These are phyloP conservation scores for Molanna angustata DNA, from an alignment of 2,888 invertebrate genomes.

Conservation along the genomic window DNA sequence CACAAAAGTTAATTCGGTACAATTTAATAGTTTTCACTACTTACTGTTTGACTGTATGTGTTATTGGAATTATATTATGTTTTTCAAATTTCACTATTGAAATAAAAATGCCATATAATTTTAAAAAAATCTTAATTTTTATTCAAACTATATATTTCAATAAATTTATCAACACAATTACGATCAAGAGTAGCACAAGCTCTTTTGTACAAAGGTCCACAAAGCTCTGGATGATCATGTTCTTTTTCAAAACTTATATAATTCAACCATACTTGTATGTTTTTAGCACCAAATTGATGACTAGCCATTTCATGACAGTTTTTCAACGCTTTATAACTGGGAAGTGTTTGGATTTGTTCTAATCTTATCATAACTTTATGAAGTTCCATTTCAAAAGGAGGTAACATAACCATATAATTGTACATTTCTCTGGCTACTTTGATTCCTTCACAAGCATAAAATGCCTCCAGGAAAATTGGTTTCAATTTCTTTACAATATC, in stretches of 20 bases:
- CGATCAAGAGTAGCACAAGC: constrained; percentile 60
- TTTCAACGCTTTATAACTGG: constrained; percentile 52
- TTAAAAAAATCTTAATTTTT: constrained; percentile 36
- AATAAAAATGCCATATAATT: too few relatives aligned
- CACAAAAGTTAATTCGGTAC: too few relatives aligned
- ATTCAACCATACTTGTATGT: constrained; percentile 69
- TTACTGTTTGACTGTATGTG: too few relatives aligned
- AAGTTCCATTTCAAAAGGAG: constrained; percentile 59
- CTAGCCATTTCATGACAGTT: constrained; percentile 62
- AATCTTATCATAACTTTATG: constrained; percentile 62
- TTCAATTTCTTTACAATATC: constrained; percentile 54
- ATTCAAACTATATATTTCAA: constrained; percentile 52
- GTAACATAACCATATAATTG: constrained; percentile 54
- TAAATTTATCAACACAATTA: constrained; percentile 53
- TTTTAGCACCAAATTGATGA: constrained; percentile 63
- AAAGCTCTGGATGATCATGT: constrained; percentile 56
- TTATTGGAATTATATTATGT: too few relatives aligned
- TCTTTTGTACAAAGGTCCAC: constrained; percentile 58
- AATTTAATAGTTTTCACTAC: too few relatives aligned
- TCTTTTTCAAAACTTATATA: constrained; percentile 68
- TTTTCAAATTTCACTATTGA: too few relatives aligned
- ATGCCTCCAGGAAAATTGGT: constrained; percentile 61
- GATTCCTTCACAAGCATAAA: constrained; percentile 49
- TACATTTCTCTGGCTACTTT: constrained; percentile 62
- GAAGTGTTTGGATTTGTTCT: constrained; percentile 48